Conservation (phyloP, 2,113 vertebrate species). For the Corvus hawaiiensis region DNA sequence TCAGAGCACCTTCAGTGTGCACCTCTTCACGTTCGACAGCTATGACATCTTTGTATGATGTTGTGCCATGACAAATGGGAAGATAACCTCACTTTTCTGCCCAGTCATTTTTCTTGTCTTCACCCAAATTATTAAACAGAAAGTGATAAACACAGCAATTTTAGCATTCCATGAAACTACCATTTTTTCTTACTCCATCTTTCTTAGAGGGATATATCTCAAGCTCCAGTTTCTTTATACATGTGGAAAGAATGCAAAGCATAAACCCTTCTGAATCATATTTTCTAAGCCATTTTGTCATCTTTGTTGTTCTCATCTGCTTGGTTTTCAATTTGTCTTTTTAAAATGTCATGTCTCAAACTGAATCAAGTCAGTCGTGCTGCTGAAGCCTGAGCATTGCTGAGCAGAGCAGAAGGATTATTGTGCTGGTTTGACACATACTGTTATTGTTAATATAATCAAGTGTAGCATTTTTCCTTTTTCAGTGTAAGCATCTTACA, state of each 20-base stretch:
- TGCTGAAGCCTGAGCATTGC: neutral
- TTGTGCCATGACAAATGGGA: neutral
- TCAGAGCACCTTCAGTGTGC: neutral
- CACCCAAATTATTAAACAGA: neutral
- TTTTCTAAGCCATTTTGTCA: neutral
- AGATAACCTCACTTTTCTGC: neutral
- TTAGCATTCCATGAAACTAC: neutral
- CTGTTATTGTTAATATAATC: neutral
- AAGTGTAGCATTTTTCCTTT: neutral
- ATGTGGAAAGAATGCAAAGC: neutral
- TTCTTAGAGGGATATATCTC: neutral
- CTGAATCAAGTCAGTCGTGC: neutral
- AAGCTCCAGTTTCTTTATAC: neutral
- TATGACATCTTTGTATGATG: neutral
- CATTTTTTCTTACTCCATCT: neutral
- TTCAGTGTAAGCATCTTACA: neutral
- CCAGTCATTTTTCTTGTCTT: neutral
- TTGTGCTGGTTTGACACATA: neutral
- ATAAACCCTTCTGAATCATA: neutral
- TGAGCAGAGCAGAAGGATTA: slow-evolving; percentile 1
- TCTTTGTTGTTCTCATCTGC: neutral
- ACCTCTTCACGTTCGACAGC: neutral
- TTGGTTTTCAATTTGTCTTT: slow-evolving; percentile 12
- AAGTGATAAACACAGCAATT: neutral
- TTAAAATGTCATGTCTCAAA: neutral